phyloP scores from a whole-genome alignment of 2,113 vertebrate genomes.

The Colaptes auratus region DNA sequence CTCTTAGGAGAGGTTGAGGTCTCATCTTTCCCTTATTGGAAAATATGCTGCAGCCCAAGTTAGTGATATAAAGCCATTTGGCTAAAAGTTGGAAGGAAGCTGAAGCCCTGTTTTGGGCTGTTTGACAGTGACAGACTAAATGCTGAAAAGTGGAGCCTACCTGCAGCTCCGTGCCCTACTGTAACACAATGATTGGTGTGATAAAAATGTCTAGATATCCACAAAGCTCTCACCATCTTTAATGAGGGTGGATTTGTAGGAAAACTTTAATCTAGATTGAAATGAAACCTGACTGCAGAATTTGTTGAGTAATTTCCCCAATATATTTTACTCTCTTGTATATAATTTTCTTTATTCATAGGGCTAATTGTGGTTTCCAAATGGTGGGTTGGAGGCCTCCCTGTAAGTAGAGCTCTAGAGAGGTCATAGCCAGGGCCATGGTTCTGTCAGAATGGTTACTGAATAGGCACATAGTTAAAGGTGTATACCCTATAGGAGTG shows the following conservation, averaged over 20 bases:
- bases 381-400: background rate
- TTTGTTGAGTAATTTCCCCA: background rate
- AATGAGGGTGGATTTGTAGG: background rate
- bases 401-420: background rate
- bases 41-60: background rate
- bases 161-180: background rate
- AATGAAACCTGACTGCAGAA: background rate
- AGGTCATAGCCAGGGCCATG: background rate
- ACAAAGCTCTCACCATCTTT: background rate
- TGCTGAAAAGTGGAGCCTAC: background rate
- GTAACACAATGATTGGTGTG: background rate
- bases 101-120: background rate
- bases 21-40: background rate
- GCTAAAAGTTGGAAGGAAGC: constrained; percentile 7
- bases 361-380: background rate
- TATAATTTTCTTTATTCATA: background rate
- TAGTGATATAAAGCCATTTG: background rate
- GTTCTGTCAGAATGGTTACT: background rate
- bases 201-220: background rate
- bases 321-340: background rate
- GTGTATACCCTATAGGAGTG: background rate
- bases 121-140: background rate
- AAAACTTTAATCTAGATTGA: background rate
- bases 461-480: background rate
- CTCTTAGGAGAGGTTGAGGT: background rate